Conservation (phyloP, 2,797 vertebrate species). For the Mormyrus hasselquistii region DNA sequence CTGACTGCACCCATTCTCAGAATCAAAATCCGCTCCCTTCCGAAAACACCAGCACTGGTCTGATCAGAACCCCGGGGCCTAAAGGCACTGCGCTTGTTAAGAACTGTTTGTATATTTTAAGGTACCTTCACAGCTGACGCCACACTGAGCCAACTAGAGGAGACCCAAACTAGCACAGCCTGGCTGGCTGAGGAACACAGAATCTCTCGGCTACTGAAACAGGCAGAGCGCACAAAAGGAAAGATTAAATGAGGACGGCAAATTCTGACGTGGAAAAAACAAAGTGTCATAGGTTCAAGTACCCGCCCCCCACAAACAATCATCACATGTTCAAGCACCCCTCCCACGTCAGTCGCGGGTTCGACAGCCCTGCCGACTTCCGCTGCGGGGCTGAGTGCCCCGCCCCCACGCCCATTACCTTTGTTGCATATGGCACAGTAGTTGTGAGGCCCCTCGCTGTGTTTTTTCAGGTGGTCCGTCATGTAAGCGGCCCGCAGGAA, state of each 20-base stretch:
- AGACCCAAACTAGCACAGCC: not conserved
- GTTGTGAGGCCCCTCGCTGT: conserved; percentile 97
- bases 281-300: not conserved
- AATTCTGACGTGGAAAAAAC: not conserved
- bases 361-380: not conserved
- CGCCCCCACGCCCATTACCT: conserved; percentile 68
- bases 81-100: not conserved
- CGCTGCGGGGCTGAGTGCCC: not conserved
- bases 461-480: conserved; percentile 98
- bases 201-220: not conserved
- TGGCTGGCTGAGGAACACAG: not conserved
- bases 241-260: not conserved
- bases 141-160: not conserved
- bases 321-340: not conserved
- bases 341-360: not conserved
- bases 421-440: conserved; percentile 99
- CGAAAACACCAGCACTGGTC: not conserved
- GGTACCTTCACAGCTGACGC: not conserved
- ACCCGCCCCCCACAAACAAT: not conserved
- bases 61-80: not conserved
- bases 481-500: conserved; percentile 95
- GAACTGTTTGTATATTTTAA: not conserved
- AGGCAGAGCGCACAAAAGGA: not conserved
- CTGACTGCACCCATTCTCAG: not conserved
- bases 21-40: not conserved